phyloP scores from a whole-genome alignment of 2,797 vertebrate species.

The Mormyrus proboscirostris region DNA sequence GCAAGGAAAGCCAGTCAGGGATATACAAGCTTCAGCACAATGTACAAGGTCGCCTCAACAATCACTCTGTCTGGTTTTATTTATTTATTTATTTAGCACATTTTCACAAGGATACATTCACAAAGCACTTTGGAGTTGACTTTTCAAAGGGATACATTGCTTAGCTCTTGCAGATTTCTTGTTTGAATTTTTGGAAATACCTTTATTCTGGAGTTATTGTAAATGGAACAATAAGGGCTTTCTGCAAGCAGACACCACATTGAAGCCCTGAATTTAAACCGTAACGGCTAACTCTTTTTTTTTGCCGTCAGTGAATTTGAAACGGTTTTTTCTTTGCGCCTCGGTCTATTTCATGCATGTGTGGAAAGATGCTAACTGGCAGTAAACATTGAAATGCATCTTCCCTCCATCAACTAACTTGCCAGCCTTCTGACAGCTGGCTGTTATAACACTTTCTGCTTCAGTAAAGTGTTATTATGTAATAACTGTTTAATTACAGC shows the following conservation, averaged over 20 bases:
- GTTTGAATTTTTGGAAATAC: neutral
- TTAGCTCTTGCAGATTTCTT: neutral
- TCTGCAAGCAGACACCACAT: neutral
- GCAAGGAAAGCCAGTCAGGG: neutral
- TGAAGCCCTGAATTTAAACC: neutral
- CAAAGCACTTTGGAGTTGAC: neutral
- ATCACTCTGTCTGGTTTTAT: neutral
- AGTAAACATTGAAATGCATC: neutral
- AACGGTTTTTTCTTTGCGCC: neutral
- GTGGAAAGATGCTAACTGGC: neutral
- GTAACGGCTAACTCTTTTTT: neutral
- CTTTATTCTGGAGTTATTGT: neutral
- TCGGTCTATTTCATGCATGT: neutral
- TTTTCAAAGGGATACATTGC: neutral
- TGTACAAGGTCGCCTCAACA: neutral
- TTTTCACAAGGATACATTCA: neutral
- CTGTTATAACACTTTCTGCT: neutral
- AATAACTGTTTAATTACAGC: neutral
- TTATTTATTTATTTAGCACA: neutral
- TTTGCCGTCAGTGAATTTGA: neutral
- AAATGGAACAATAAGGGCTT: neutral
- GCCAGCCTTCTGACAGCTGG: neutral
- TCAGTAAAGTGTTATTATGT: neutral
- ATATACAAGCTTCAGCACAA: neutral
- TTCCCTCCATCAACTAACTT: neutral